Conservation (phyloP, 2,888 invertebrate species). For the Limenitis camilla region DNA sequence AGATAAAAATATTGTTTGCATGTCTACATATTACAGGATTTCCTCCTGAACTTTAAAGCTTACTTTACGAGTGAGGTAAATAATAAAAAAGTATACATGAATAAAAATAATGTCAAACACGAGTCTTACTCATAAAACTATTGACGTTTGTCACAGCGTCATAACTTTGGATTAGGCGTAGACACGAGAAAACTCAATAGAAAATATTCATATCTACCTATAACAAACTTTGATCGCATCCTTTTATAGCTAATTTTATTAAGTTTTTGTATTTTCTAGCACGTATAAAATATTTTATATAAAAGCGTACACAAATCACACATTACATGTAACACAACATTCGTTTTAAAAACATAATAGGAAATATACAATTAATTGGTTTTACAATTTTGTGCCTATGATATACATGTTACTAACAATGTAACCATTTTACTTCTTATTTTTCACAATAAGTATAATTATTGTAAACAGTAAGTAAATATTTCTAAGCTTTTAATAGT, state of each 20-base stretch:
- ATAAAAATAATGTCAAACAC: slow-evolving; percentile 30
- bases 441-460: background rate
- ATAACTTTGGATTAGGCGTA: slow-evolving; percentile 27
- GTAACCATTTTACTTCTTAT: background rate
- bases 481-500: no score
- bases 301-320: background rate
- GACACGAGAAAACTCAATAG: slow-evolving; percentile 28
- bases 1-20: background rate
- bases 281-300: slow-evolving; percentile 9
- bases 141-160: slow-evolving; percentile 26
- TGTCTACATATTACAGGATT: background rate
- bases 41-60: slow-evolving; percentile 3
- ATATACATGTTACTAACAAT: no score
- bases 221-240: slow-evolving; percentile 1
- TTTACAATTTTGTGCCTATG: no score
- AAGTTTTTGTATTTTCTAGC: background rate
- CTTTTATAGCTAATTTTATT: slow-evolving; percentile 8
- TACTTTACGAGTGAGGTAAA: slow-evolving; percentile 18
- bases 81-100: slow-evolving; percentile 23
- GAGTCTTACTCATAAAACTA: slow-evolving; percentile 28
- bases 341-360: background rate
- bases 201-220: slow-evolving; percentile 15
- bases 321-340: background rate
- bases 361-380: no score
- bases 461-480: no score